Conservation (phyloP, 2,797 vertebrate species). For the Acipenser oxyrinchus region DNA sequence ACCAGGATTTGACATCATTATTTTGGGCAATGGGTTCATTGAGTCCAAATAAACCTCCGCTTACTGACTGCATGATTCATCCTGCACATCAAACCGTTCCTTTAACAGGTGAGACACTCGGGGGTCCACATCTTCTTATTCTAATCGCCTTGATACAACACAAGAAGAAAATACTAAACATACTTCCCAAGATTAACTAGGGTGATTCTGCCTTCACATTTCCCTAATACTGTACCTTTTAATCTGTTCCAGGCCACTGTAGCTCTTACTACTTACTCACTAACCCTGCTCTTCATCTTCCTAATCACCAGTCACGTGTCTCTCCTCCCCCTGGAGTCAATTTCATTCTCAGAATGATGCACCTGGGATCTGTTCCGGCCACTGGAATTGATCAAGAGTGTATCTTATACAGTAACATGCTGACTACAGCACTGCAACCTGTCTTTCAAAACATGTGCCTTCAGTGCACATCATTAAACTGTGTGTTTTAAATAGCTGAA, state of each 20-base stretch:
- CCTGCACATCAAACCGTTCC: too few species aligned
- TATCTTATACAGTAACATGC: conserved; percentile 57
- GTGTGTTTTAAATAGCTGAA: conserved; percentile 59
- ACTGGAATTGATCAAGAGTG: conserved; percentile 61
- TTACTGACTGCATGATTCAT: too few species aligned
- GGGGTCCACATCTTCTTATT: background rate
- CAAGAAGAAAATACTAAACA: background rate
- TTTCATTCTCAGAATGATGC: conserved; percentile 34
- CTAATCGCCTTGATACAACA: background rate
- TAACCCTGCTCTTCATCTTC: background rate
- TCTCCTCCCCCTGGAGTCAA: conserved; percentile 21
- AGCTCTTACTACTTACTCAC: background rate
- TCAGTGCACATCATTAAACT: conserved; percentile 51
- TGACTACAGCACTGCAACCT: conserved; percentile 44
- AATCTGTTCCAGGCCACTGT: background rate
- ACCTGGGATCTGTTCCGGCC: conserved; percentile 49
- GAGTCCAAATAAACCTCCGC: too few species aligned
- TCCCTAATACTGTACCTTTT: background rate
- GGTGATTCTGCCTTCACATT: background rate
- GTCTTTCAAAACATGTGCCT: conserved; percentile 47
- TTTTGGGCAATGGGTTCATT: too few species aligned
- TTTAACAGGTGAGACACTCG: too few species aligned
- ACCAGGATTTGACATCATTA: too few species aligned
- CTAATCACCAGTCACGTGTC: background rate
- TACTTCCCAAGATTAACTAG: background rate